Evolutionary conservation across 2,888 invertebrate species (phyloP).

Genomic region (Anoplius nigerrimus): DNA sequence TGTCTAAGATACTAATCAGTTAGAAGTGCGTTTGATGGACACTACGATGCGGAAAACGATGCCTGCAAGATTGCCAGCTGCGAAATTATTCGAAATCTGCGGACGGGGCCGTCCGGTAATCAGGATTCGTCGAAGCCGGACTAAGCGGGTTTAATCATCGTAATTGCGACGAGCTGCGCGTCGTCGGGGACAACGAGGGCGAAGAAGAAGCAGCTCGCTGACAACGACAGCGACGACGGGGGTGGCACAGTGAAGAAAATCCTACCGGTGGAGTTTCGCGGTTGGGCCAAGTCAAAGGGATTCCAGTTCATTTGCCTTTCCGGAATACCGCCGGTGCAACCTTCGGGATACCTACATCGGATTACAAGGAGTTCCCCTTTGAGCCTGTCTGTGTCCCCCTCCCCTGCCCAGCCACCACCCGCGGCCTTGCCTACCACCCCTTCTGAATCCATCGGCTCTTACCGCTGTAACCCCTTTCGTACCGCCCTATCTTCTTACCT

Average conservation of each 20-base stretch:
- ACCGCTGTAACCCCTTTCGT: no score
- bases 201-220: constrained; percentile 27
- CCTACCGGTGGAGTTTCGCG: constrained; percentile 23
- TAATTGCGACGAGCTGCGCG: no score
- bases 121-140: not conserved
- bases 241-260: no score
- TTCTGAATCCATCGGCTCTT: no score
- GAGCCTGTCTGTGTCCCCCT: not conserved
- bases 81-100: no score
- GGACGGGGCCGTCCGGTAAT: no score
- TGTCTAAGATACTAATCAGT: no score
- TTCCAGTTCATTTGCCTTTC: constrained; percentile 52
- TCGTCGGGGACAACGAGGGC: constrained; percentile 14
- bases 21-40: no score
- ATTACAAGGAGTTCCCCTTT: constrained; percentile 29
- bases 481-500: no score
- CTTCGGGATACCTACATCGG: constrained; percentile 40
- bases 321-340: constrained; percentile 16
- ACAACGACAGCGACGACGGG: constrained; percentile 11
- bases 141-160: no score
- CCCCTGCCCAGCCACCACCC: not conserved
- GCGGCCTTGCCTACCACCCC: not conserved
- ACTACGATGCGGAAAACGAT: no score
- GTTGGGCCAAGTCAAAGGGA: constrained; percentile 45
- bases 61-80: no score